These are phyloP conservation scores for Epizoanthus ramosus DNA, from an alignment of 92 coral and sea anemone genomes.

Conservation along the genomic window DNA sequence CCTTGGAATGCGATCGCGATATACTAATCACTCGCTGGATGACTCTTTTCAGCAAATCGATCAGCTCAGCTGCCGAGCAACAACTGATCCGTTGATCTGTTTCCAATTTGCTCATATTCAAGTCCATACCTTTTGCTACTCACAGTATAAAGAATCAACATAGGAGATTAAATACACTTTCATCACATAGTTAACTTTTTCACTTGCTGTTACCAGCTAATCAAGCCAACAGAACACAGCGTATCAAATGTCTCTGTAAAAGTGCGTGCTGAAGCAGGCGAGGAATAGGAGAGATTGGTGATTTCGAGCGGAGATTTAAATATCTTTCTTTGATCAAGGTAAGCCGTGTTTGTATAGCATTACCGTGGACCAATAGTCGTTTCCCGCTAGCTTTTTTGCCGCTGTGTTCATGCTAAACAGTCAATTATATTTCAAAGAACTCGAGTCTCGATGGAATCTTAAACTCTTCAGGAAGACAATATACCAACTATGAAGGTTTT, in stretches of 20 bases:
- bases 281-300: neutral
- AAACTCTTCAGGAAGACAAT: too few species aligned
- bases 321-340: neutral
- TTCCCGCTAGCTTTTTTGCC: neutral
- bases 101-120: neutral
- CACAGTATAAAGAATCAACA: neutral
- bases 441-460: neutral
- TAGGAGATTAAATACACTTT: neutral
- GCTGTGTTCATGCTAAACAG: neutral
- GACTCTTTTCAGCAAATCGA: conserved; percentile 27
- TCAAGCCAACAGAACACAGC: conserved; percentile 3
- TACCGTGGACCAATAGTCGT: neutral
- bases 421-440: neutral
- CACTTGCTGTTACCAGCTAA: neutral
- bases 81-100: conserved; percentile 14
- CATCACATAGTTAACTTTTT: neutral
- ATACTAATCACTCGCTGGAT: neutral
- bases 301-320: conserved; percentile 1
- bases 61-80: neutral
- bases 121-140: neutral
- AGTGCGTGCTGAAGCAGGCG: neutral
- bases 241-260: conserved; percentile 1
- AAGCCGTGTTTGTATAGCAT: neutral
- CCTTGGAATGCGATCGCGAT: conserved; percentile 4
- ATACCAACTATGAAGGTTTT: too few species aligned